These are phyloP conservation scores for Andrena hattorfiana DNA, from an alignment of 2,888 invertebrate species.

Conservation along the genomic window DNA sequence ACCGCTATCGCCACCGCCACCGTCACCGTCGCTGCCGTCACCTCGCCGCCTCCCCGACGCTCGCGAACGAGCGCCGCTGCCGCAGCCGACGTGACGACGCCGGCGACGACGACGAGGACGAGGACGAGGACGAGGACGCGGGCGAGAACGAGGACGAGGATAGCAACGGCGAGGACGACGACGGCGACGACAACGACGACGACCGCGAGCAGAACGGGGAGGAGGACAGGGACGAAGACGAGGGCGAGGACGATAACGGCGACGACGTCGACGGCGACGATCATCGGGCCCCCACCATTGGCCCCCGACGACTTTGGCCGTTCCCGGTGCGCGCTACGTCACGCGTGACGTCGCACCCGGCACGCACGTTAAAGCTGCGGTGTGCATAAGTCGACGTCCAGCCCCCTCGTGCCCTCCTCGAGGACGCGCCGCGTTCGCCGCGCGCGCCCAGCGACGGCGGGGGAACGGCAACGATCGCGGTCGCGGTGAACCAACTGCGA, in stretches of 20 bases:
- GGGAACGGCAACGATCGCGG: slow-evolving; percentile 14
- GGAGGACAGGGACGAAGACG: slow-evolving; percentile 26
- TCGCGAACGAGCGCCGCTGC: slow-evolving; percentile 53
- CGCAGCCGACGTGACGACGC: slow-evolving; percentile 64
- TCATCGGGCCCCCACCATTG: slow-evolving; percentile 15
- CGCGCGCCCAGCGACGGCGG: slow-evolving; percentile 43
- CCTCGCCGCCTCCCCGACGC: slow-evolving; percentile 57
- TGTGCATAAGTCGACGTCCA: slow-evolving; percentile 40
- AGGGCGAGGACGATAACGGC: slow-evolving; percentile 18
- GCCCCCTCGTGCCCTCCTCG: slow-evolving; percentile 42
- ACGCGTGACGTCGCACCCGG: slow-evolving; percentile 77
- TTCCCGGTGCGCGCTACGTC: slow-evolving; percentile 70
- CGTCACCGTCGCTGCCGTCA: slow-evolving; percentile 56
- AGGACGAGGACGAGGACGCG: slow-evolving; percentile 44
- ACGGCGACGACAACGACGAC: slow-evolving; percentile 22
- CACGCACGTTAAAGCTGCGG: slow-evolving; percentile 55
- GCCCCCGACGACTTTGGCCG: slow-evolving; percentile 43
- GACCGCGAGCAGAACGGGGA: slow-evolving; percentile 15
- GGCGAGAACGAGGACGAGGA: slow-evolving; percentile 43
- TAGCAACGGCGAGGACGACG: slow-evolving; percentile 29
- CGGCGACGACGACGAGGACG: slow-evolving; percentile 54
- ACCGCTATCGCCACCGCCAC: slow-evolving; percentile 48
- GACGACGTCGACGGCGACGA: slow-evolving; percentile 34
- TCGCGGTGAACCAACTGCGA: slow-evolving; percentile 26
- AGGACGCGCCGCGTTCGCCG: slow-evolving; percentile 48